Conservation (phyloP, 2,797 vertebrate species). For the Bradypodion ventrale region DNA sequence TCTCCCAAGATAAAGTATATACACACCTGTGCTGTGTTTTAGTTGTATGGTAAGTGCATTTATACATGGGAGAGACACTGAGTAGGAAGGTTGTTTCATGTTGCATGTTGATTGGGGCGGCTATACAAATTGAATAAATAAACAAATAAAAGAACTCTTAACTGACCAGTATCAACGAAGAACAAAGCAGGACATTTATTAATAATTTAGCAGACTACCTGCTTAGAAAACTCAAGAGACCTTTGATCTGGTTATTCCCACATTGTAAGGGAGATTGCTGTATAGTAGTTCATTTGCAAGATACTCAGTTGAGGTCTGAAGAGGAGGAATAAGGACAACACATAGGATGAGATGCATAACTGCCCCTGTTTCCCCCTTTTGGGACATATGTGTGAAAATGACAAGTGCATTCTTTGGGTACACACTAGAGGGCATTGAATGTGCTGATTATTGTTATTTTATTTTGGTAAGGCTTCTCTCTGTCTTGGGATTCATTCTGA, state of each 20-base stretch:
- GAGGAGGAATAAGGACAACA: neutral
- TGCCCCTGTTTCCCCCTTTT: neutral
- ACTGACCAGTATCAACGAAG: neutral
- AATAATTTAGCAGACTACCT: neutral
- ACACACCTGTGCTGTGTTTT: too few relatives aligned
- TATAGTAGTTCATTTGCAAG: neutral
- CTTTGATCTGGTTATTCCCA: neutral
- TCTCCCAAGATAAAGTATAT: too few relatives aligned
- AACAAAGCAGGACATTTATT: neutral
- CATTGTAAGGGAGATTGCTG: neutral
- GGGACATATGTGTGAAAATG: neutral
- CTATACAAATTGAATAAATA: too few relatives aligned
- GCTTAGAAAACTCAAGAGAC: too few relatives aligned
- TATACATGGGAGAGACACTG: too few relatives aligned
- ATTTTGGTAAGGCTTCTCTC: neutral
- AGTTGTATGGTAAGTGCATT: too few relatives aligned
- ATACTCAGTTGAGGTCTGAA: neutral
- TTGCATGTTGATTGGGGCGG: too few relatives aligned
- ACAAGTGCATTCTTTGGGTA: too few relatives aligned
- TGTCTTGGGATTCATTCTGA: neutral
- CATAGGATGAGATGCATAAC: neutral
- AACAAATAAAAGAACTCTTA: neutral
- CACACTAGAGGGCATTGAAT: neutral
- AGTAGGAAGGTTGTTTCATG: too few relatives aligned
- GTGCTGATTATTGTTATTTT: too few relatives aligned